Evolutionary conservation across 2,888 invertebrate genomes (phyloP).

Genomic region (Sesamia inferens): DNA sequence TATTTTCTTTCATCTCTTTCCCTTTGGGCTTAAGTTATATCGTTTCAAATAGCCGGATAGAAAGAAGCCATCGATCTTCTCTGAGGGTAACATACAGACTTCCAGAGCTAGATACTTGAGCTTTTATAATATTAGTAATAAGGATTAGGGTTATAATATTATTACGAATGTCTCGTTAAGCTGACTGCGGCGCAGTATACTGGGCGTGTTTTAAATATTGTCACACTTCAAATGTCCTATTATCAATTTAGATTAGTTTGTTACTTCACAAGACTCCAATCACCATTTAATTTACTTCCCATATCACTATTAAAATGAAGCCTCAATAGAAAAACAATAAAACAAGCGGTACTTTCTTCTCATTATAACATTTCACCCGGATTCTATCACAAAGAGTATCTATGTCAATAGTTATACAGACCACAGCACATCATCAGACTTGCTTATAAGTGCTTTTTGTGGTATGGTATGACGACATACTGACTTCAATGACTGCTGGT

Average conservation of each 20-base stretch:
- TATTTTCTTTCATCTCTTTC: neutral
- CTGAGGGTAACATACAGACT: too few species aligned
- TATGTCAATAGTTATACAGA: slow-evolving; percentile 63
- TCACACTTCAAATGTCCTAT: neutral
- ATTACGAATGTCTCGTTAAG: too few species aligned
- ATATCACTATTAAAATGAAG: slow-evolving; percentile 44
- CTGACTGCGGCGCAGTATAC: neutral
- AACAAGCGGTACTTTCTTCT: slow-evolving; percentile 56
- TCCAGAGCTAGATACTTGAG: too few species aligned
- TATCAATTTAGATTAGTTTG: neutral
- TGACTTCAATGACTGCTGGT: slow-evolving; percentile 52
- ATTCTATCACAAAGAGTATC: slow-evolving; percentile 52
- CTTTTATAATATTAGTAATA: too few species aligned
- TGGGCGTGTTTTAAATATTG: neutral
- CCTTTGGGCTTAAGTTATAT: neutral
- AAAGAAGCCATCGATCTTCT: too few species aligned
- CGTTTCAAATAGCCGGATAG: too few species aligned
- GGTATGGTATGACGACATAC: slow-evolving; percentile 44
- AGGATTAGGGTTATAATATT: too few species aligned
- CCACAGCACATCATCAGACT: slow-evolving; percentile 50
- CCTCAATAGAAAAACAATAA: slow-evolving; percentile 41
- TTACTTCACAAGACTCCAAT: slow-evolving; percentile 14
- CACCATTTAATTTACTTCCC: slow-evolving; percentile 36
- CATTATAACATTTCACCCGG: slow-evolving; percentile 61
- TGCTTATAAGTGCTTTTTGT: slow-evolving; percentile 51